These are phyloP conservation scores for Bubo bubo DNA, from an alignment of 2,113 vertebrate genomes.

Conservation along the genomic window DNA sequence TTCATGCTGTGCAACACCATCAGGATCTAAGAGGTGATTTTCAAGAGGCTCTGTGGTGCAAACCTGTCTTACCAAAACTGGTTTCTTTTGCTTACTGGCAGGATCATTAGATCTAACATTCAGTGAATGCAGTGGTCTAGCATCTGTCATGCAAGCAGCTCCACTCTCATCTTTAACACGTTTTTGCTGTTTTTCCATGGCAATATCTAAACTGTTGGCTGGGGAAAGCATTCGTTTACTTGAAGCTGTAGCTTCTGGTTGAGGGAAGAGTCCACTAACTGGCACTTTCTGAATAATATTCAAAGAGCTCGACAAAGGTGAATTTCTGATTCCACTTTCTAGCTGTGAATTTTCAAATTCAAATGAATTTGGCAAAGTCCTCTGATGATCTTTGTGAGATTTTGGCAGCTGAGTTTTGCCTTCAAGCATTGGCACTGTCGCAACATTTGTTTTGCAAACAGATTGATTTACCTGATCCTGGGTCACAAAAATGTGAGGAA, in stretches of 20 bases:
- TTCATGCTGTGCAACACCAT: constrained; percentile 70
- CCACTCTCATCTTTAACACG: constrained; percentile 95
- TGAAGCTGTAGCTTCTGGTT: constrained; percentile 89
- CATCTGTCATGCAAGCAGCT: constrained; percentile 82
- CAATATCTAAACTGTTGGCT: constrained; percentile 97
- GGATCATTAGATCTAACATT: constrained; percentile 80
- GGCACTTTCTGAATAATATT: constrained; percentile 83
- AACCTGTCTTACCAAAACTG: constrained; percentile 89
- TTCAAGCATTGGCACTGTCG: constrained; percentile 65
- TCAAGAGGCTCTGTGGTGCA: constrained; percentile 92
- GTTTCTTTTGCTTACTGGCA: constrained; percentile 84
- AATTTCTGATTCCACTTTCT: constrained; percentile 68
- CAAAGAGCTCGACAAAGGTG: constrained; percentile 69
- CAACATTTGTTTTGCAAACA: constrained; percentile 72
- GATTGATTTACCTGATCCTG: constrained; percentile 84
- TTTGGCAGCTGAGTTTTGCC: constrained; percentile 73
- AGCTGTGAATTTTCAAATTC: constrained; percentile 58
- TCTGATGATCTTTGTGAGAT: constrained; percentile 71
- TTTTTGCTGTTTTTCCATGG: constrained; percentile 98
- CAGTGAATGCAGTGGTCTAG: constrained; percentile 75
- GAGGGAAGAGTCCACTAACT: constrained; percentile 87
- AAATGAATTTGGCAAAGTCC: constrained; percentile 65
- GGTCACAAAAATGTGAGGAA: constrained; percentile 94
- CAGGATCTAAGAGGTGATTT: constrained; percentile 79
- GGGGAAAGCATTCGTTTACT: constrained; percentile 98